Percentiles rank a stretch among this genome's conserved stretches.
These are phyloP conservation scores for Leptinotarsa haldemani DNA, from an alignment of 2,888 invertebrate species.

Conservation along the genomic window DNA sequence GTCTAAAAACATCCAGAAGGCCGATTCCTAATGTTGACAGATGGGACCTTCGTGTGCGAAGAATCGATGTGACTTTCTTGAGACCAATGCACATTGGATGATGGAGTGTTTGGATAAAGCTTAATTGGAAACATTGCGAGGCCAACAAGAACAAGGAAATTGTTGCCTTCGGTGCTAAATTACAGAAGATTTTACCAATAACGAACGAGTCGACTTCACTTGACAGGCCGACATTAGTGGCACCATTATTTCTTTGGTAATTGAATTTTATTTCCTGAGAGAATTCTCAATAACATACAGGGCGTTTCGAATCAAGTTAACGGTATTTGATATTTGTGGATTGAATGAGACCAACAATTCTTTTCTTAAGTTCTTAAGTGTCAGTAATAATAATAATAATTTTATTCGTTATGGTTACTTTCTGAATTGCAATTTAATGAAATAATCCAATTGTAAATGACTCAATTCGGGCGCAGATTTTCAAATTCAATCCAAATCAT, in stretches of 20 bases:
- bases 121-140: slow-evolving; percentile 32
- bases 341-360: no score
- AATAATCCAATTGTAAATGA: no score
- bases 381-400: no score
- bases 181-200: slow-evolving; percentile 29
- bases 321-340: no score
- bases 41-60: slow-evolving; percentile 27
- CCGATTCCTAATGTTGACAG: slow-evolving; percentile 38
- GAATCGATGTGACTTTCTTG: slow-evolving; percentile 30
- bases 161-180: slow-evolving; percentile 30
- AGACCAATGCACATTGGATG: slow-evolving; percentile 22
- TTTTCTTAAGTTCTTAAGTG: no score
- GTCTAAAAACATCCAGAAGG: slow-evolving; percentile 35
- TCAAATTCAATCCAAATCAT: no score
- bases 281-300: not conserved
- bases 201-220: slow-evolving; percentile 6
- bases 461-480: no score
- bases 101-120: slow-evolving; percentile 33
- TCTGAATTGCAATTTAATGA: no score
- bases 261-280: not conserved
- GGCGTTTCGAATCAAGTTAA: not conserved
- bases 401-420: no score
- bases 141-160: slow-evolving; percentile 21
- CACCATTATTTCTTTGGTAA: not conserved
- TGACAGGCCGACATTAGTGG: slow-evolving; percentile 1